Evolutionary conservation across 1,140 invertebrate genomes (phyloP), one percentile per base, ranked within the genome.

Genomic region (Trinorchestia longiramus): DNA sequence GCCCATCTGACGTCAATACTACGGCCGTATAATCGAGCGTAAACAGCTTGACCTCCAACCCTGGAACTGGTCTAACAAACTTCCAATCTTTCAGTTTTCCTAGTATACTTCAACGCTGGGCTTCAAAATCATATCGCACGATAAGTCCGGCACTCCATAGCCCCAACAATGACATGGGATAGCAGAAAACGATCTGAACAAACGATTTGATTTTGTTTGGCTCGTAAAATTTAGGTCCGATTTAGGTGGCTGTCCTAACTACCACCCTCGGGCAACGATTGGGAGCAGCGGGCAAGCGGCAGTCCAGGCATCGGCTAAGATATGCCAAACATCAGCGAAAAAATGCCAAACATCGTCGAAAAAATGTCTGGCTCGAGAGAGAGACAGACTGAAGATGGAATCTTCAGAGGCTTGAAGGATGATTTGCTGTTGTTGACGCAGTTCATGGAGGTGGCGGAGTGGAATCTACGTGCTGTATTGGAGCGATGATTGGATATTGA

Each of bases 331-430:
- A 90, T 90, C 88, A 41, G 36, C 88, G 88, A 90, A 90, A 90
- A 90, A 90, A 90, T 90, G 88, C 41, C 41, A 42, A 90, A 90
- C 43, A 90, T 42, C 88, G 88, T 8, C 88, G 88, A 90, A 90
- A 90, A 90, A 90, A 90, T 90, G 88, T 90, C 88, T 90, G 88
- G 88, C 88, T 90, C 88, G 88, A 90, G 88, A 90, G 88, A 90
- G 88, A 90, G 88, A 43, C 88, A 90, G 88, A 15, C 88, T 90
- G 88, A 41, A 90, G 43, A 42, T 90, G 88, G 43, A 11, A 90
- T 90, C 88, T 90, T 42, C 36, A 42, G 88, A 28, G 43, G 41
- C 88, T 42, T 4, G 15, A 42, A 4, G 0, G 88, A 87, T 87
- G 87, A 87, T 87, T 87, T 87, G 87, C 87, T n/a, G 36, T 87